Conservation (phyloP, 2,888 invertebrate species). For the Dynastes maya region DNA sequence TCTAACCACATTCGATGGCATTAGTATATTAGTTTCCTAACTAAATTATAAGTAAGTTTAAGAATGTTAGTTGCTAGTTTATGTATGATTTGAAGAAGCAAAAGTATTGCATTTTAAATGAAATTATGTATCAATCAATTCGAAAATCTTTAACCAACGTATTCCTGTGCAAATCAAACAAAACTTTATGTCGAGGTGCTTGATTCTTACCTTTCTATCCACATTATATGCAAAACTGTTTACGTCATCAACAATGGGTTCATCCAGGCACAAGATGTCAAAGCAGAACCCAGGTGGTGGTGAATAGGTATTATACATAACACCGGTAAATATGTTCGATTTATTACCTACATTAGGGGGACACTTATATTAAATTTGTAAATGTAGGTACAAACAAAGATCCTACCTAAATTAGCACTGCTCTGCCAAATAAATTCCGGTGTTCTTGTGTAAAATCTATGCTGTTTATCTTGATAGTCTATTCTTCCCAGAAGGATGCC, state of each 20-base stretch:
- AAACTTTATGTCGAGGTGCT: not conserved
- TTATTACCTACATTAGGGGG: slow-evolving; percentile 71
- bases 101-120: too few species aligned
- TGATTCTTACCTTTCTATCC: slow-evolving; percentile 76
- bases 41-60: too few species aligned
- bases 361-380: not conserved
- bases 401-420: slow-evolving; percentile 79
- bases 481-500: slow-evolving; percentile 90
- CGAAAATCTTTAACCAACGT: too few species aligned
- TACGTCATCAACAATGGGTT: slow-evolving; percentile 89
- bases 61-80: too few species aligned
- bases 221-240: slow-evolving; percentile 89
- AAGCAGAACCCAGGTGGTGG: slow-evolving; percentile 95
- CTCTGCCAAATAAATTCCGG: slow-evolving; percentile 91
- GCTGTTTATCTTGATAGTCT: slow-evolving; percentile 87
- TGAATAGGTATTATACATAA: slow-evolving; percentile 85
- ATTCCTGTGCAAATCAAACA: not conserved
- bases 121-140: too few species aligned
- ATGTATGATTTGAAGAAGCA: too few species aligned
- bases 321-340: slow-evolving; percentile 87
- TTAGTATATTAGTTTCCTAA: too few species aligned
- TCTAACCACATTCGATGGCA: too few species aligned
- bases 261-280: slow-evolving; percentile 87
- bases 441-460: slow-evolving; percentile 74
- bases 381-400: not conserved